Evolutionary conservation across 2,113 vertebrate genomes (phyloP).

Genomic region (Fregetta grallaria): DNA sequence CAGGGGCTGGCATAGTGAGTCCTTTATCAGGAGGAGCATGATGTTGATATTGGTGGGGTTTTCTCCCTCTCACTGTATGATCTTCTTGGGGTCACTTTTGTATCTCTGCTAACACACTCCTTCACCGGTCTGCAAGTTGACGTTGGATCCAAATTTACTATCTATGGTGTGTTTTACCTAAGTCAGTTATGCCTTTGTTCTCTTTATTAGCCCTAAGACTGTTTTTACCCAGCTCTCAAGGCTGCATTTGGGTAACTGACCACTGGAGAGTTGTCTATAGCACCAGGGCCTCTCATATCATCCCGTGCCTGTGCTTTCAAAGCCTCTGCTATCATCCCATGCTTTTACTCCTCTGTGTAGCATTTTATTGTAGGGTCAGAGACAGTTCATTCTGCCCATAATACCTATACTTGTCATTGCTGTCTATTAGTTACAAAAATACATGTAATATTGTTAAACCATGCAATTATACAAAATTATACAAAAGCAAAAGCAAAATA

Average conservation of each 20-base stretch:
- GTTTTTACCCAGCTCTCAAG: neutral
- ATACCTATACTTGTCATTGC: neutral
- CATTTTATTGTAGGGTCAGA: neutral
- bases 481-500: neutral
- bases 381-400: neutral
- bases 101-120: neutral
- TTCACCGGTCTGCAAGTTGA: neutral
- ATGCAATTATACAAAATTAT: neutral
- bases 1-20: neutral
- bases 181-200: neutral
- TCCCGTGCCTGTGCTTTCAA: neutral
- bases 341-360: fast-evolving
- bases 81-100: neutral
- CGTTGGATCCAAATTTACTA: neutral
- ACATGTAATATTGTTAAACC: neutral
- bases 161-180: neutral
- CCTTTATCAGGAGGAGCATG: neutral
- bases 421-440: neutral
- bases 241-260: neutral
- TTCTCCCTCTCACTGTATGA: neutral
- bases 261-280: neutral
- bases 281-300: fast-evolving
- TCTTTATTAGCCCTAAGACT: neutral
- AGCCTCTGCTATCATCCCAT: neutral
- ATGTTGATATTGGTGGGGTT: neutral